phyloP scores from a whole-genome alignment of 2,113 vertebrate genomes.

The Lichenostomus cassidix region DNA sequence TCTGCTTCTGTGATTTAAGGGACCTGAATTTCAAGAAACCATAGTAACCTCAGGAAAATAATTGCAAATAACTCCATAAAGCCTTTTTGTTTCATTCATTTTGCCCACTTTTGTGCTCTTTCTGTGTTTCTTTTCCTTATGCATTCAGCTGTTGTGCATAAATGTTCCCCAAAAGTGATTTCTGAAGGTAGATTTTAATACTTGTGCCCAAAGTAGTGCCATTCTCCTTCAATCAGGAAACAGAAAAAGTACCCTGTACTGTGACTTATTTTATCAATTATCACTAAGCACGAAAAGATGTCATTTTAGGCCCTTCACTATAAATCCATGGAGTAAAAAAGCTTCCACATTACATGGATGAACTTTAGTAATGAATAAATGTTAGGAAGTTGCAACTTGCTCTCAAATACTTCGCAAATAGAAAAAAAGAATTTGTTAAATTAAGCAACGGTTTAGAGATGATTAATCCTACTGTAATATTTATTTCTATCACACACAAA shows the following conservation, averaged over 20 bases:
- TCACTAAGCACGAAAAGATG: background rate
- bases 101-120: background rate
- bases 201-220: background rate
- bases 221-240: background rate
- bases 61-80: background rate
- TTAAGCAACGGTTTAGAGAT: background rate
- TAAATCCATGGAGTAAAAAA: background rate
- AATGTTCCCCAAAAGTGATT: conserved; percentile 20
- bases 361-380: conserved; percentile 9
- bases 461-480: background rate
- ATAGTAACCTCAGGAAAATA: background rate
- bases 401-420: background rate
- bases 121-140: background rate
- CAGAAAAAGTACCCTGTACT: background rate
- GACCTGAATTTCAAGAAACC: background rate
- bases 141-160: background rate
- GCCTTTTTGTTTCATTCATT: background rate
- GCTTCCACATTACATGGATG: background rate
- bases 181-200: conserved; percentile 20
- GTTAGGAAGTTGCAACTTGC: background rate
- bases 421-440: background rate
- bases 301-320: background rate
- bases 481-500: background rate
- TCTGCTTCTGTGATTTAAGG: background rate
- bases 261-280: background rate